Percentiles rank a stretch among this genome's conserved stretches.
phyloP scores from a whole-genome alignment of 1,140 invertebrate genomes.

The Drosophila pruinosa region DNA sequence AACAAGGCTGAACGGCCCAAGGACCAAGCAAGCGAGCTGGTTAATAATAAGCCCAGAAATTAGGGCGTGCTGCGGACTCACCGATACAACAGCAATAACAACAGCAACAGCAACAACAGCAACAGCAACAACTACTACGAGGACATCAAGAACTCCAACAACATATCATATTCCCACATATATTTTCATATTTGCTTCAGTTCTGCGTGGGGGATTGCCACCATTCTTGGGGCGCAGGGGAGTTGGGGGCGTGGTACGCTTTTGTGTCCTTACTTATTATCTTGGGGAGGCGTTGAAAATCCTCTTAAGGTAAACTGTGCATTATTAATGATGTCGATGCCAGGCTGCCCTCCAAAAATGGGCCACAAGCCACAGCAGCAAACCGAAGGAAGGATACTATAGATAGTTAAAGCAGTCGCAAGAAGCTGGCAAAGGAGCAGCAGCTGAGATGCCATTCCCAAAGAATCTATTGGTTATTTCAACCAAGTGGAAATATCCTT shows the following conservation, averaged over 20 bases:
- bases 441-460: neutral
- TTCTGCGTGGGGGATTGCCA: constrained; percentile 19
- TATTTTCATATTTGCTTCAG: constrained; percentile 45
- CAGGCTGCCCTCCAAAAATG: constrained; percentile 10
- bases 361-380: neutral
- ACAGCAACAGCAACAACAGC: neutral
- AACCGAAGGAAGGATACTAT: too few species aligned
- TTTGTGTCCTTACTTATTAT: constrained; percentile 72
- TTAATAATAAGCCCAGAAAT: constrained; percentile 76
- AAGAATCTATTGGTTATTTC: constrained; percentile 6
- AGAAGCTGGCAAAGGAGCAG: neutral
- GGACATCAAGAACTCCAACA: constrained; percentile 7
- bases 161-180: constrained; percentile 64
- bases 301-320: constrained; percentile 79
- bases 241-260: constrained; percentile 21
- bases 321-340: constrained; percentile 71
- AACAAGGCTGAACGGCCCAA: constrained; percentile 13
- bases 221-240: neutral
- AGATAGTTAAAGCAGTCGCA: neutral
- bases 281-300: constrained; percentile 75
- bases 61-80: constrained; percentile 57
- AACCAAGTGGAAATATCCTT: constrained; percentile 5
- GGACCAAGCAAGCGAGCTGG: constrained; percentile 51
- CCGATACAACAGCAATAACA: constrained; percentile 24
- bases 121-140: neutral